phyloP scores from a whole-genome alignment of 53 echinoderm and acorn worm species.

The Astropecten irregularis region DNA sequence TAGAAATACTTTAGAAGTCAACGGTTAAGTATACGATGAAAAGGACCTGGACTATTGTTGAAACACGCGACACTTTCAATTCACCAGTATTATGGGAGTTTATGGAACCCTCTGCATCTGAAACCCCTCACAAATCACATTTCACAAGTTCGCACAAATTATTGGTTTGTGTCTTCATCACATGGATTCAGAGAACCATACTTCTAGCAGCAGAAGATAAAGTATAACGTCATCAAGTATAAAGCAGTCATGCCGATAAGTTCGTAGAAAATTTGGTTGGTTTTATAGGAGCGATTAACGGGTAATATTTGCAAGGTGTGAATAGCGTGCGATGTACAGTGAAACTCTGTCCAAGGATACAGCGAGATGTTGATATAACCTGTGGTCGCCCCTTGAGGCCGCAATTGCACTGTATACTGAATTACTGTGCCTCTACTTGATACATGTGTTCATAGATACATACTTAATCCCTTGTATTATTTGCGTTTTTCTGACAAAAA shows the following conservation, averaged over 20 bases:
- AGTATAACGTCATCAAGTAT: too few species aligned
- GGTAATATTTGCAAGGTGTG: neutral
- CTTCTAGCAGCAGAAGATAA: too few species aligned
- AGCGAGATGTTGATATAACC: constrained; percentile 20
- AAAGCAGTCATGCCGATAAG: too few species aligned
- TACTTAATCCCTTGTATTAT: constrained; percentile 39
- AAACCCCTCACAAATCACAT: too few species aligned
- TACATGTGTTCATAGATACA: constrained; percentile 53
- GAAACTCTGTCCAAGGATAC: too few species aligned
- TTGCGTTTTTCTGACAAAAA: constrained; percentile 19
- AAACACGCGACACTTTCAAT: constrained; percentile 22
- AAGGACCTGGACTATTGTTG: neutral
- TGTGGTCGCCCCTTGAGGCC: constrained; percentile 19
- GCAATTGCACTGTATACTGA: constrained; percentile 18
- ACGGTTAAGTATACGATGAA: constrained; percentile 35
- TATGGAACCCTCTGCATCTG: too few species aligned
- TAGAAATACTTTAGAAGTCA: constrained; percentile 29
- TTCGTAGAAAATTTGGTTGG: too few species aligned
- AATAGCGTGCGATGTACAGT: neutral
- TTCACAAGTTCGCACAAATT: too few species aligned
- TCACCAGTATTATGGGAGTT: neutral
- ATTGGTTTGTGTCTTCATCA: too few species aligned
- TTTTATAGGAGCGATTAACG: too few species aligned
- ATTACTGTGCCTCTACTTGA: neutral
- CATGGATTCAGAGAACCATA: too few species aligned